Conservation (phyloP, 2,113 vertebrate species). For the Philantomba maxwellii region DNA sequence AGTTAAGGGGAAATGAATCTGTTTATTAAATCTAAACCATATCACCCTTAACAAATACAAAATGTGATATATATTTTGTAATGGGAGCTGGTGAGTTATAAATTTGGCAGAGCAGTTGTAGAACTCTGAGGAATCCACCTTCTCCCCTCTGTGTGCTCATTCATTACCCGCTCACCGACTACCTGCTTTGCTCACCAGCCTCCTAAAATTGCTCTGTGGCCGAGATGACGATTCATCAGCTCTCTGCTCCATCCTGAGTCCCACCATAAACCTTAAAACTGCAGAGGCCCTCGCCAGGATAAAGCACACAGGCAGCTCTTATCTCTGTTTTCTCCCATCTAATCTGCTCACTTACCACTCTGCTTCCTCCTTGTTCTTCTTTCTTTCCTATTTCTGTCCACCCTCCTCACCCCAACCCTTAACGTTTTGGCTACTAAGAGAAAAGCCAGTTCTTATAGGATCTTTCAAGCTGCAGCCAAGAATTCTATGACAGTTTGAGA, state of each 20-base stretch:
- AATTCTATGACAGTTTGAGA: background rate
- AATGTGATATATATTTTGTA: background rate
- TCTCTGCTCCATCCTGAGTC: no score
- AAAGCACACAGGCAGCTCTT: background rate
- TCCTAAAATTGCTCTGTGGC: background rate
- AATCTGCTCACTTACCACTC: background rate
- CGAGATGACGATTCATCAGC: background rate
- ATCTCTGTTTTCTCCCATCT: background rate
- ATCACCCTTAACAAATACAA: background rate
- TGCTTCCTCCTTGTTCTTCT: background rate
- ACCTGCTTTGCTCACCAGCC: background rate
- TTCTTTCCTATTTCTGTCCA: background rate
- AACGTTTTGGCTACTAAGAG: background rate
- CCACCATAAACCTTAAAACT: rapidly evolving
- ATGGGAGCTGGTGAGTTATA: background rate
- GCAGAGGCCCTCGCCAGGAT: background rate
- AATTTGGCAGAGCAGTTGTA: background rate
- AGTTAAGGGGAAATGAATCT: background rate
- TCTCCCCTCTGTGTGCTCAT: no score
- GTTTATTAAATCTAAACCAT: background rate
- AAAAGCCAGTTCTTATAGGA: background rate
- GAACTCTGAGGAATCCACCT: background rate
- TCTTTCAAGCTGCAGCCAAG: background rate
- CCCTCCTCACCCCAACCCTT: background rate
- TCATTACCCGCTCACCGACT: rapidly evolving